Evolutionary conservation across 2,888 invertebrate genomes (phyloP), one percentile per base, ranked within the genome.

Genomic region (Phengaris alcon): DNA sequence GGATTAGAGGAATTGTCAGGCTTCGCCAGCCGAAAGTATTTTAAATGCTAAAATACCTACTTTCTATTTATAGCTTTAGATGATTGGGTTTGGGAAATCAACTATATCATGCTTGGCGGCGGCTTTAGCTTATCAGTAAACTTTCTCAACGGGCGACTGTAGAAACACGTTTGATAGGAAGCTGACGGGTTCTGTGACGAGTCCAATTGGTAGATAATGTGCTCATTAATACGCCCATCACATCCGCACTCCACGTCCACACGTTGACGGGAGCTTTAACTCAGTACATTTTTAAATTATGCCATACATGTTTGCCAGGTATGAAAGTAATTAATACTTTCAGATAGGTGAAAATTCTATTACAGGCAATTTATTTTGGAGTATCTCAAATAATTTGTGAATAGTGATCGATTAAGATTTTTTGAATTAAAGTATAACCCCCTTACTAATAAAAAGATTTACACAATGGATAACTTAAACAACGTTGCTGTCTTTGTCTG

Each of bases 1-100:
- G 77, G 79, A 82, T 80, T 78, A 77, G 77, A 78, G 76, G 78
- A 78, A 77, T 77, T 77, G 69, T 59, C 75, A 76, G 64, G 48
- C 59, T 22, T 22, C 59, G 59, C 22, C 59, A 59, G 44, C 35
- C 64, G 13, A 64, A 12, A 35, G 64, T 22, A 22, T 59, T 59
- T 52, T 22, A 44, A n/a, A 64, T 6, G 64, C 44, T 44, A 35
- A 64, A 64, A 35, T 64, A 64, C 35, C 55, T 55, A 55, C n/a
- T n/a, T 22, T 22, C 22, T 22, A 22, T 22, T 22, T 22, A 0
- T 22, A 22, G 22, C 22, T 55, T 55, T n/a, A 0, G n/a, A n/a
- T 55, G 55, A n/a, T 55, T 55, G 55, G 55, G 3, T 51, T 5
- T 10, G 35, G 35, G 35, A 6, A 10, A 9, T 54, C 7, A 54